phyloP scores from a whole-genome alignment of 35 echinoderm and acorn worm genomes.

The Ophiothrix spiculata region DNA sequence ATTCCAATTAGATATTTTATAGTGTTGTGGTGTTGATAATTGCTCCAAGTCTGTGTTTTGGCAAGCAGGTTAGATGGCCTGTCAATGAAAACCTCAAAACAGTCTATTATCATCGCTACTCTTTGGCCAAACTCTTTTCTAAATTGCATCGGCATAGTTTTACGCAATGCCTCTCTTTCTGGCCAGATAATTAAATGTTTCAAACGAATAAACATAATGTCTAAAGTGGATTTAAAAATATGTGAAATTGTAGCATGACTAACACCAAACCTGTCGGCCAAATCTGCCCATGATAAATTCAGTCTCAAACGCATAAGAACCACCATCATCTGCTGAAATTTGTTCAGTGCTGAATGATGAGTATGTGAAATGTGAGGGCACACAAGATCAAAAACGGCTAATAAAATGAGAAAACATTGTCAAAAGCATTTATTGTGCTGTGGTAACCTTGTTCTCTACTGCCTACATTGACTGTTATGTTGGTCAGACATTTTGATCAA shows the following conservation, averaged over 20 bases:
- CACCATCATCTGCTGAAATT: background rate
- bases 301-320: background rate
- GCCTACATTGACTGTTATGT: too few species aligned
- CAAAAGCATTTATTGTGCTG: too few species aligned
- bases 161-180: slow-evolving; percentile 25
- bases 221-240: background rate
- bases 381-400: background rate
- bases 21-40: slow-evolving; percentile 71
- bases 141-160: slow-evolving; percentile 53
- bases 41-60: slow-evolving; percentile 34
- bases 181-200: slow-evolving; percentile 39
- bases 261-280: background rate
- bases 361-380: background rate
- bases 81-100: slow-evolving; percentile 58
- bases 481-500: too few species aligned
- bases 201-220: background rate
- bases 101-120: slow-evolving; percentile 62
- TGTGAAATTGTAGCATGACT: background rate
- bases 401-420: too few species aligned
- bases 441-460: too few species aligned
- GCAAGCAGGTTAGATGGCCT: slow-evolving; percentile 43
- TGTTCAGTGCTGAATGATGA: background rate
- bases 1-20: slow-evolving; percentile 68
- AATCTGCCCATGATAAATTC: background rate
- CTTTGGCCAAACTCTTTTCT: slow-evolving; percentile 29